A percentile compares a stretch with the other conserved stretches of the same genome.
Evolutionary conservation across 2,888 invertebrate genomes (phyloP).

Genomic region (Erynnis tages): DNA sequence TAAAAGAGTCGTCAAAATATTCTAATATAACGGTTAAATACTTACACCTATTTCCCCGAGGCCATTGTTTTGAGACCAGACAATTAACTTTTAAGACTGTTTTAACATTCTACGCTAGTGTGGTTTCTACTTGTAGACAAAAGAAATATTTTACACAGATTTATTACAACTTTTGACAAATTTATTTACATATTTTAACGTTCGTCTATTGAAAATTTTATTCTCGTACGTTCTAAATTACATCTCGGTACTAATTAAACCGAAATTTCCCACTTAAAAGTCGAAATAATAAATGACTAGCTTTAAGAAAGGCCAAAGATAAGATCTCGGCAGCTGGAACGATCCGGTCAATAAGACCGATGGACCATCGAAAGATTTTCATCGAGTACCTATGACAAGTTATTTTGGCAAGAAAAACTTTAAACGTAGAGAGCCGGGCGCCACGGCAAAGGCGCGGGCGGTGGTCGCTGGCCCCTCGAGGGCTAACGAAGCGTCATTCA

Average conservation of each 20-base stretch:
- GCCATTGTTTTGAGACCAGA: conserved; percentile 21
- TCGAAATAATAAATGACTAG: conserved; percentile 45
- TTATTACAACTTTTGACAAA: conserved; percentile 18
- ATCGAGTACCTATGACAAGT: conserved; percentile 47
- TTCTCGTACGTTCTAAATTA: conserved; percentile 1
- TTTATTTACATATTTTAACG: conserved; percentile 18
- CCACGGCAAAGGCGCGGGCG: conserved; percentile 39
- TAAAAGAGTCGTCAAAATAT: conserved; percentile 3
- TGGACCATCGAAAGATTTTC: conserved; percentile 34
- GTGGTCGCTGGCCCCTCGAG: conserved; percentile 49
- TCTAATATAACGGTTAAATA: background rate
- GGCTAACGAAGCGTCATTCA: conserved; percentile 62
- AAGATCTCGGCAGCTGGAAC: background rate
- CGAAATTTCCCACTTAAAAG: background rate
- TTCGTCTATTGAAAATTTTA: conserved; percentile 4
- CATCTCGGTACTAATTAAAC: background rate
- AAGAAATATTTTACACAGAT: conserved; percentile 19
- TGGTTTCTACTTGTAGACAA: conserved; percentile 10
- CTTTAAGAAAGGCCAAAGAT: conserved; percentile 30
- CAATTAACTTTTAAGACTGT: conserved; percentile 17
- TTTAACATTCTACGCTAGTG: conserved; percentile 20
- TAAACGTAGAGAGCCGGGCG: conserved; percentile 62
- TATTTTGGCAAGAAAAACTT: conserved; percentile 64
- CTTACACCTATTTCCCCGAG: conserved; percentile 17
- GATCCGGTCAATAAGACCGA: conserved; percentile 9